These are phyloP conservation scores for Lytechinus variegatus DNA, from an alignment of 35 echinoderm and acorn worm species.

Conservation along the genomic window DNA sequence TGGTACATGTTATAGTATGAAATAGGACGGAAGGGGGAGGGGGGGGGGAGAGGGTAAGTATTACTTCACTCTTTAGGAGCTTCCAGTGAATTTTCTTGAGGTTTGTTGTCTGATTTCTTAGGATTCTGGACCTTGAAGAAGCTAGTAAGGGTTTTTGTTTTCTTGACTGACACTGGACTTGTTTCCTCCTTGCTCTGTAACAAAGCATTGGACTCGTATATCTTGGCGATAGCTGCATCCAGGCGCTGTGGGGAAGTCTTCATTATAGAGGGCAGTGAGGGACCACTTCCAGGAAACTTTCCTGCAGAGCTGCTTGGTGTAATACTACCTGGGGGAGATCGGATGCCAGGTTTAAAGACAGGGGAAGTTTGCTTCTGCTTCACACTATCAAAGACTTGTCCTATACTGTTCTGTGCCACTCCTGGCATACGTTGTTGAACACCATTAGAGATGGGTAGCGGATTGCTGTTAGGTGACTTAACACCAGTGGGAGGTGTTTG, in stretches of 20 bases:
- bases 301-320: background rate
- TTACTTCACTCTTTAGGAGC: background rate
- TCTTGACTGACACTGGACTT: conserved; percentile 24
- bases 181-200: background rate
- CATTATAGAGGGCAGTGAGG: background rate
- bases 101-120: background rate
- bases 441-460: background rate
- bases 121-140: conserved; percentile 35
- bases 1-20: background rate
- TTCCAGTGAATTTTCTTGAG: background rate
- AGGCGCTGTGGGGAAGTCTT: conserved; percentile 12
- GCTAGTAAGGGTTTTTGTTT: conserved; percentile 38
- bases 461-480: background rate
- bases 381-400: background rate
- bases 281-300: background rate
- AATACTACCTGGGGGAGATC: background rate
- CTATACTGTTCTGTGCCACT: background rate
- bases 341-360: background rate
- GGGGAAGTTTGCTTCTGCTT: background rate
- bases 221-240: conserved; percentile 22
- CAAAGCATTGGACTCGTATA: background rate
- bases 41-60: background rate
- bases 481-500: background rate
- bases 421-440: background rate
- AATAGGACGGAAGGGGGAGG: background rate